Base-by-base conservation (phyloP, 2,888 invertebrate species). In the Papilio gigon region DNA sequence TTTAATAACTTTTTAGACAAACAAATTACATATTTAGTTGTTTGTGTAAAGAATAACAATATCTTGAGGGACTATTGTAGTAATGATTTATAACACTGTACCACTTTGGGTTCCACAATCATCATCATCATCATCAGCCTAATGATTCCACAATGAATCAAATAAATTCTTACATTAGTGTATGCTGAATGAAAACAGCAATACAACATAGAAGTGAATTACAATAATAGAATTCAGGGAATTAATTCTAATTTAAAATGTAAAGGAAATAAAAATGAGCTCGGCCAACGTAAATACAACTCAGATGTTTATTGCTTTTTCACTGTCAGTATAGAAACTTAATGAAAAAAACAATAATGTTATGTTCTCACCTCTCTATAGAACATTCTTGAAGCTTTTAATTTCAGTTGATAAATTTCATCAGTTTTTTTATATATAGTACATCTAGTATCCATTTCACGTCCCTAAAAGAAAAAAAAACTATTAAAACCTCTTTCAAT, bases 401-500 rank as follows among this genome's bases (percentile, higher is more conserved):
- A 92, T 93, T 99, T 99, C 74, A 99, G 93, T 92, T 98, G 98
- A 92, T 99, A 99, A 69, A 97, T 94, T 86, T 98, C 98, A 78
- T 99, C 99, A 72, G 98, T 99, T 93, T 99, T 99, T 93, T 99
- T 99, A 91, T 97, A 99, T 83, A 99, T 97, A 56, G 99, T 98
- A 74, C 99, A 98, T 84, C 98, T 95, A 33, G 98, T 96, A 78
- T 99, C 98, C 89, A 96, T 95, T 89, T 99, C 98, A 79, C 96
- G 95, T 14, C 98, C 98, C 94, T 96, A 80, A 44, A 81, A 80
- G 70, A 72, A 70, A 61, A 40, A 70, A 35, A n/a, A 40, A 20
- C 2, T 9, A 6, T 25, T 25, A 33, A 22, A 44, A 20, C 8
- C 3, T 22, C 14, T 22, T 2, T 1, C 4, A 30, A 17, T 58